A percentile compares a stretch with the other conserved stretches of the same genome.
Conservation (phyloP, 2,113 vertebrate genomes). For the Myotis yumanensis region DNA sequence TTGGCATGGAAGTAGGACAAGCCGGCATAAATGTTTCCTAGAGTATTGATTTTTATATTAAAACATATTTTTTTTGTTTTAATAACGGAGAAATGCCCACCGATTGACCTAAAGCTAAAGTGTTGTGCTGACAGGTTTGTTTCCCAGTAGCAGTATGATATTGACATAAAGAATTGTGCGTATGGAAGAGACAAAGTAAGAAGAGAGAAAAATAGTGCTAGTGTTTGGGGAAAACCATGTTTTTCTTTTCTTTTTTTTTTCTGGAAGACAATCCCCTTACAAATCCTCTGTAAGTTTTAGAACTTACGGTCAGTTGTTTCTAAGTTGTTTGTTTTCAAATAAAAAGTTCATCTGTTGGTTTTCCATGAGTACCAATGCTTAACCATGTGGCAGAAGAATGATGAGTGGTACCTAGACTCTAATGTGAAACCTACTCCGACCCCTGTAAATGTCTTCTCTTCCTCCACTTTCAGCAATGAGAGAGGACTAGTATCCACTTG, state of each 20-base stretch:
- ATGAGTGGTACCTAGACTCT: background rate
- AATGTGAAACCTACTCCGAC: background rate
- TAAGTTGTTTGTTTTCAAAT: background rate
- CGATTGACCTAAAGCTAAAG: background rate
- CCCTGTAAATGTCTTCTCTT: background rate
- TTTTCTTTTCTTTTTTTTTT: background rate
- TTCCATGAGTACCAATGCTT: background rate
- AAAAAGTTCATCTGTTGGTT: background rate
- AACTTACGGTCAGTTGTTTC: background rate
- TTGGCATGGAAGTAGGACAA: background rate
- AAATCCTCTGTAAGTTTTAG: background rate
- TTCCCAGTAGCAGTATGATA: background rate
- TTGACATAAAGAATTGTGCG: background rate
- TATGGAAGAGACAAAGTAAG: background rate
- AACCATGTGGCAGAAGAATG: background rate
- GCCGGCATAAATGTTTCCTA: background rate
- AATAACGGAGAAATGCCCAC: background rate
- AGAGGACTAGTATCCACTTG: background rate
- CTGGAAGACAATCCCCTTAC: background rate
- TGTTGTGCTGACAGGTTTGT: background rate
- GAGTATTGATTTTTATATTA: background rate
- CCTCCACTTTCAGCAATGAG: background rate
- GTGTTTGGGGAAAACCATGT: background rate
- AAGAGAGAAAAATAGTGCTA: background rate
- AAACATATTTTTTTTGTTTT: background rate